phyloP scores from a whole-genome alignment of 2,113 vertebrate species.

The Scopus umbretta region DNA sequence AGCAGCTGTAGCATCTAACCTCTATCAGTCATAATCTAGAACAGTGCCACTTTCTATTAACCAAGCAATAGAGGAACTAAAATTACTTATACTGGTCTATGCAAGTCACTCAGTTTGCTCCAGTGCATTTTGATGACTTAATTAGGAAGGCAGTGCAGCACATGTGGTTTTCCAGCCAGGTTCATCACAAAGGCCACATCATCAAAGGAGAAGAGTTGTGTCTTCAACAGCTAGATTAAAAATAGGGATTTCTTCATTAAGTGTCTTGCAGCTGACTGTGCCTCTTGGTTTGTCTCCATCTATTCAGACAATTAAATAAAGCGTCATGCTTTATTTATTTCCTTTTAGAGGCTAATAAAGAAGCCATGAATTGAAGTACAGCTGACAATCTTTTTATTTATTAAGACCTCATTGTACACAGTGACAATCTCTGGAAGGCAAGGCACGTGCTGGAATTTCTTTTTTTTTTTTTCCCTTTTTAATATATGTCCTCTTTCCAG shows the following conservation, averaged over 20 bases:
- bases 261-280: neutral
- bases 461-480: neutral
- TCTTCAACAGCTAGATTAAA: conserved; percentile 57
- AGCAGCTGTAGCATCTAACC: conserved; percentile 54
- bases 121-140: conserved; percentile 77
- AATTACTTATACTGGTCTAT: conserved; percentile 65
- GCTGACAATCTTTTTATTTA: conserved; percentile 64
- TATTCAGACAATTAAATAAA: conserved; percentile 69
- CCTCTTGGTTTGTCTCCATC: conserved; percentile 49
- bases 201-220: conserved; percentile 51
- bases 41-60: conserved; percentile 75
- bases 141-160: conserved; percentile 63
- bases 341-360: conserved; percentile 62
- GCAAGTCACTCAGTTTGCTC: conserved; percentile 59
- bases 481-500: conserved; percentile 22
- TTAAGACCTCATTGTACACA: conserved; percentile 37
- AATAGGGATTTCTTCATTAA: conserved; percentile 66
- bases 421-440: conserved; percentile 15
- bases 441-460: neutral
- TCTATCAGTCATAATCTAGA: conserved; percentile 81
- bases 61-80: conserved; percentile 69
- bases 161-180: conserved; percentile 63
- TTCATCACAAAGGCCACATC: conserved; percentile 68
- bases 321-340: conserved; percentile 43
- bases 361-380: conserved; percentile 52